A percentile compares a stretch with the other conserved stretches of the same genome.
Evolutionary conservation across 2,797 vertebrate genomes (phyloP).

Genomic region (Furcifer pardalis): DNA sequence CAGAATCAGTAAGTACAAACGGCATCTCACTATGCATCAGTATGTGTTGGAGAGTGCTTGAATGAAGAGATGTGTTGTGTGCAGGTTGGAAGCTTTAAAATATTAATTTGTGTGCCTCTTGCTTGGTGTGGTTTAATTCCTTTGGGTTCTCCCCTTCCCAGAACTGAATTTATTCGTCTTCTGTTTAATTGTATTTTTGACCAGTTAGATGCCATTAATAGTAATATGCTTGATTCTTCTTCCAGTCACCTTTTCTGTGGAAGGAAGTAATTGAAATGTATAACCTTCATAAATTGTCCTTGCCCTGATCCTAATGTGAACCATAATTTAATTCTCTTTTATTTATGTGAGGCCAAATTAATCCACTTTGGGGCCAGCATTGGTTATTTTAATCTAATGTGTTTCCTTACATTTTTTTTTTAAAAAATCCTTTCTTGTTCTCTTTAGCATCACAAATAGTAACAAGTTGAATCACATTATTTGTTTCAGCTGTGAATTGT

Average conservation of each 20-base stretch:
- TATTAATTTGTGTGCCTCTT: neutral
- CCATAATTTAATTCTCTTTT: neutral
- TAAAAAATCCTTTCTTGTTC: neutral
- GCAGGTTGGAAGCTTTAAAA: neutral
- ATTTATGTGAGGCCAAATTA: neutral
- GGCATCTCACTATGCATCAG: neutral
- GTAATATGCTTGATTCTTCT: neutral
- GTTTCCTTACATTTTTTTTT: neutral
- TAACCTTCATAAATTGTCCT: neutral
- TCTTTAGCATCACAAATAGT: neutral
- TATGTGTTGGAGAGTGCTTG: neutral
- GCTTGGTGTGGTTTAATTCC: neutral
- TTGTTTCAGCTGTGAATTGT: constrained; percentile 1
- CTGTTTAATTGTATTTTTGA: neutral
- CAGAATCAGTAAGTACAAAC: neutral
- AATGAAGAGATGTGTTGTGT: neutral
- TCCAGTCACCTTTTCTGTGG: neutral
- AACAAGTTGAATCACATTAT: constrained; percentile 3
- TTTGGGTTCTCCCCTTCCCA: neutral
- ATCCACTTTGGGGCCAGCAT: neutral
- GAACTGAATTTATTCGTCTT: constrained; percentile 2
- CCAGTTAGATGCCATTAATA: neutral
- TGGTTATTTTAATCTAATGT: neutral
- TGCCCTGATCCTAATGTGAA: neutral
- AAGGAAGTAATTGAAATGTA: neutral